Evolutionary conservation across 2,797 vertebrate species (phyloP), one percentile per base, ranked within the genome.

Genomic region (Heterohyrax brucei): DNA sequence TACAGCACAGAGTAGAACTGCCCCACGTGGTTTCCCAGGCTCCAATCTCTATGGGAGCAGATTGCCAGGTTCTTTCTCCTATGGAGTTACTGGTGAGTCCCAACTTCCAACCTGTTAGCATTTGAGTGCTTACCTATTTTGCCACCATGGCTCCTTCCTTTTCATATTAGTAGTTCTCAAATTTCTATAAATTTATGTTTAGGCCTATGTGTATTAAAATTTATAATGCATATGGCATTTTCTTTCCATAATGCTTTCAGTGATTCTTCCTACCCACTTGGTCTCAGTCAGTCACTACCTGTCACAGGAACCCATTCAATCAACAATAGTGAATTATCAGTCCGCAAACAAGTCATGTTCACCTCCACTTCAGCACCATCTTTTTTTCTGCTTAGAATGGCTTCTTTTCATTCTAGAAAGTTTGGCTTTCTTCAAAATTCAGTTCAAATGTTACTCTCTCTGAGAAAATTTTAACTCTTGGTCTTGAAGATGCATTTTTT

Each of bases 151-250:
- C n/a, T 70, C 68, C 30, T 30, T 70, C n/a, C 9, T 70, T 70
- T 70, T 16, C n/a, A 70, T 70, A 33, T 16, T 18, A 70, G 16
- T 56, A 83, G 6, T 33, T 10, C 12, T 33, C 1, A 70, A 64
- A 84, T 73, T 77, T 96, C 6, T 50, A 94, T 82, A 18, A 81
- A 39, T 50, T 26, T 88, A 28, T 95, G 12, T 70, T 80, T 91
- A 33, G 30, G 7, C 2, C 1, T 82, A 4, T 75, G 4, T 30
- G 79, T 89, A 79, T 66, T 59, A 70, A 93, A 93, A 77, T 50
- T 33, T 82, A 66, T 66, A 70, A 46, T 22, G 73, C 50, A 28
- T 12, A 76, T 33, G 26, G 4, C 6, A 26, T 73, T 80, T 83
- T 53, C 24, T 62, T 50, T 53, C n/a, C 79, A 33, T 2, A 94